These are phyloP conservation scores for Scarus forsteni DNA, from an alignment of 2,797 vertebrate genomes.

Conservation along the genomic window DNA sequence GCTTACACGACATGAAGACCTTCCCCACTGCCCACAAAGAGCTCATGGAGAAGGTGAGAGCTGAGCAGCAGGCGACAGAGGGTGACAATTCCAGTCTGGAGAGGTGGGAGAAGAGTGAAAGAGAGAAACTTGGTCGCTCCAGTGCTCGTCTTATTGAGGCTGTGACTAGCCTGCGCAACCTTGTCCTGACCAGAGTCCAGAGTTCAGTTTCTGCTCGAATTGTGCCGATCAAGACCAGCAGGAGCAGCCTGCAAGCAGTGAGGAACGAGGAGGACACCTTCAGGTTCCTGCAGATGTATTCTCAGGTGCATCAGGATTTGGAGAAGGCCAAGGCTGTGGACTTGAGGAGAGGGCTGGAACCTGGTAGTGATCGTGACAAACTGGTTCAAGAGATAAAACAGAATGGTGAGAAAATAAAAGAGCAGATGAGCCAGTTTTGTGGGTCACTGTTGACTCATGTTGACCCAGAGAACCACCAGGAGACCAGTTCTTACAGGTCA, in stretches of 20 bases:
- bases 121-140: constrained; percentile 35
- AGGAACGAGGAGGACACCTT: constrained; percentile 66
- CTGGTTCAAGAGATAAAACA: constrained; percentile 55
- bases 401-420: constrained; percentile 36
- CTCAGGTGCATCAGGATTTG: constrained; percentile 66
- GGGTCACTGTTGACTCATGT: constrained; percentile 59
- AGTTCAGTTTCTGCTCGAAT: constrained; percentile 69
- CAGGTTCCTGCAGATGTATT: constrained; percentile 74
- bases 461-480: constrained; percentile 63
- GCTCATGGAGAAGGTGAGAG: constrained; percentile 53
- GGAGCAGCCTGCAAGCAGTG: constrained; percentile 58
- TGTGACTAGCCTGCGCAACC: constrained; percentile 46
- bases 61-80: constrained; percentile 38
- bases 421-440: constrained; percentile 23
- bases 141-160: constrained; percentile 51
- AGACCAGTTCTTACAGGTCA: background rate
- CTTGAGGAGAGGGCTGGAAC: constrained; percentile 66
- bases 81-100: constrained; percentile 44
- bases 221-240: constrained; percentile 53
- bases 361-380: constrained; percentile 42
- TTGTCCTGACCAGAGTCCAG: constrained; percentile 55
- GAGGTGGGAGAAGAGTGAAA: constrained; percentile 65
- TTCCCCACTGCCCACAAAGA: constrained; percentile 72
- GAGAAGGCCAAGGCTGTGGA: constrained; percentile 67
- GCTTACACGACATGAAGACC: constrained; percentile 76